Conservation (phyloP, 2,113 vertebrate species). For the Aplodontia rufa region DNA sequence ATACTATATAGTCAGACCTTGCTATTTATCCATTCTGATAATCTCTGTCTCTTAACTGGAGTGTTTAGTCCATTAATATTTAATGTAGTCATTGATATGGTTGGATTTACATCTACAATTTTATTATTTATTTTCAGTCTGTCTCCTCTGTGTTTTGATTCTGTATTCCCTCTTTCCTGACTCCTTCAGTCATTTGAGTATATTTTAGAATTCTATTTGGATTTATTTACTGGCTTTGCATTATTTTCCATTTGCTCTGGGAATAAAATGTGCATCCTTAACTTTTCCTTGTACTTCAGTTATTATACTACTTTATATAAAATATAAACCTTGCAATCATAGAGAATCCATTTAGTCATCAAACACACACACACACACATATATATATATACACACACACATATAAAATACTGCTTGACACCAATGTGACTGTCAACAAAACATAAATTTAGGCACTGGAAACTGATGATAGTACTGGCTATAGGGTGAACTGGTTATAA, state of each 20-base stretch:
- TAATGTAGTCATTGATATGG: not conserved
- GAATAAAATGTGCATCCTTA: not conserved
- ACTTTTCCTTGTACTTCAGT: not conserved
- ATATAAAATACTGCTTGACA: not conserved
- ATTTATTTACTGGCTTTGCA: not conserved
- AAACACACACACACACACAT: not conserved
- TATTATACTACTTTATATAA: conserved; percentile 15
- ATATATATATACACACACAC: not conserved
- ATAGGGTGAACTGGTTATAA: not conserved
- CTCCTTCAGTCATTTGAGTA: not conserved
- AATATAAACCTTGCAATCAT: not conserved
- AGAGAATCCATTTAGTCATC: not conserved
- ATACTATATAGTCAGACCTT: not conserved
- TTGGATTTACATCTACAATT: not conserved
- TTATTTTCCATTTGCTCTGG: not conserved
- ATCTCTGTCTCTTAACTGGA: not conserved
- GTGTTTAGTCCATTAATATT: not conserved
- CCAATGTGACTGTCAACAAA: not conserved
- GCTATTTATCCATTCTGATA: not conserved
- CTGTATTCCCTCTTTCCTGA: not conserved
- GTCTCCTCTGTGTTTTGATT: not conserved
- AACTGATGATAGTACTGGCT: not conserved
- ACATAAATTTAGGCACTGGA: not conserved
- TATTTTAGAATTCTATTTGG: conserved; percentile 7
- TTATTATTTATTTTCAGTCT: not conserved